Evolutionary conservation across 2,113 vertebrate species (phyloP).

Genomic region (Nibea albiflora): DNA sequence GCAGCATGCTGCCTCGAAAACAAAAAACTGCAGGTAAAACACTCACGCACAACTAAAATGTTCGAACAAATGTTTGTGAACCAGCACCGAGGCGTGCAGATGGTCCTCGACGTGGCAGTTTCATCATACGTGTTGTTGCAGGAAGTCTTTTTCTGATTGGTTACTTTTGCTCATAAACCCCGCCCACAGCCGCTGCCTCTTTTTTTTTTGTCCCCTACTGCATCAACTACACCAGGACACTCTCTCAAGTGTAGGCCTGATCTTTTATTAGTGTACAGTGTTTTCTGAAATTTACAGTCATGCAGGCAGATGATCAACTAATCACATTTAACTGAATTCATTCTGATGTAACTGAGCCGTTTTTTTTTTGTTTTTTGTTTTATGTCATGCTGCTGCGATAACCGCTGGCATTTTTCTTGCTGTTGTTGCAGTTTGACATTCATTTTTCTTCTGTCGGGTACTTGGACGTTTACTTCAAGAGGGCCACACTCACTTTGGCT

Average conservation of each 20-base stretch:
- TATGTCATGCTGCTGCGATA: slow-evolving; percentile 66
- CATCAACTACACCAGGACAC: background rate
- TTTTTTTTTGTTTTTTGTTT: background rate
- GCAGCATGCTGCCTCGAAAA: slow-evolving; percentile 65
- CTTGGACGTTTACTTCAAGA: slow-evolving; percentile 46
- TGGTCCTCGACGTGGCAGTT: slow-evolving; percentile 75
- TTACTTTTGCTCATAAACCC: background rate
- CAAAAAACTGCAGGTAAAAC: background rate
- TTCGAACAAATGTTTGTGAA: background rate
- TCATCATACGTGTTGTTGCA: slow-evolving; percentile 34
- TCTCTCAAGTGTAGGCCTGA: background rate
- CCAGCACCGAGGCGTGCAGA: background rate
- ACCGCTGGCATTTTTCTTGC: background rate
- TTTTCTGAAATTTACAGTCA: slow-evolving; percentile 56
- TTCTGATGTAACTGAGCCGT: background rate
- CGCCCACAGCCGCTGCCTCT: slow-evolving; percentile 42
- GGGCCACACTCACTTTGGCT: slow-evolving; percentile 25
- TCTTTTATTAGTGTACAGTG: slow-evolving; percentile 50
- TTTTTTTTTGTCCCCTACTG: background rate
- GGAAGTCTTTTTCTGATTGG: slow-evolving; percentile 65
- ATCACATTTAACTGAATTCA: slow-evolving; percentile 1
- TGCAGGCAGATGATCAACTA: slow-evolving; percentile 52
- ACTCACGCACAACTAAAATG: no score
- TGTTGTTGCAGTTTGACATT: slow-evolving; percentile 38
- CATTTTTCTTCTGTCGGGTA: slow-evolving; percentile 41